A percentile compares a stretch with the other conserved stretches of the same genome.
phyloP scores from a whole-genome alignment of 2,797 vertebrate genomes.

The Rhinichthys osculus region DNA sequence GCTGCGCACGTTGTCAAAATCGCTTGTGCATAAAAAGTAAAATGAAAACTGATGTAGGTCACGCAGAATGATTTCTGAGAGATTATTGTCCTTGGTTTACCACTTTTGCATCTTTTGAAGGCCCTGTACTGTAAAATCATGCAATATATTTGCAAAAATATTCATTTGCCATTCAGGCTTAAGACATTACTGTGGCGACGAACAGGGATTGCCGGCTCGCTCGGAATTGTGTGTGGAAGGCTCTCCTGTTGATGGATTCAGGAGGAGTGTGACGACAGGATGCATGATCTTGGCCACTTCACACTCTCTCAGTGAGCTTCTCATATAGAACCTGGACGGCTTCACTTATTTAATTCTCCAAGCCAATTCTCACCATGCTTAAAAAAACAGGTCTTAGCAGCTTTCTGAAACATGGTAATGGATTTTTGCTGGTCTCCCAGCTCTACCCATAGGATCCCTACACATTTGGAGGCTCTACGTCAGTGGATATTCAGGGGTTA shows the following conservation, averaged over 20 bases:
- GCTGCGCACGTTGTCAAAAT: slow-evolving; percentile 62
- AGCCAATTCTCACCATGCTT: not conserved
- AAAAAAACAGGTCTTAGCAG: not conserved
- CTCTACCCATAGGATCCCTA: not conserved
- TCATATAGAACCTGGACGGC: not conserved
- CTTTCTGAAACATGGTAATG: not conserved
- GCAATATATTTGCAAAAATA: slow-evolving; percentile 81
- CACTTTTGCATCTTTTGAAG: slow-evolving; percentile 65
- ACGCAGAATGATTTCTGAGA: slow-evolving; percentile 60
- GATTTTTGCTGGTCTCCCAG: not conserved
- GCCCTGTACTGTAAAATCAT: slow-evolving; percentile 78
- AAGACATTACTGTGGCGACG: slow-evolving; percentile 73
- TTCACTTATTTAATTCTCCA: slow-evolving; percentile 16
- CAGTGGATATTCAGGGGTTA: not conserved
- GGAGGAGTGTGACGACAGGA: slow-evolving; percentile 57
- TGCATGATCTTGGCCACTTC: slow-evolving; percentile 68
- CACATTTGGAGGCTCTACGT: not conserved
- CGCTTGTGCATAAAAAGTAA: slow-evolving; percentile 67
- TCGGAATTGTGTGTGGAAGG: slow-evolving; percentile 69
- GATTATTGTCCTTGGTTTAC: slow-evolving; percentile 67
- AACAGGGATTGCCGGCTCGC: slow-evolving; percentile 71
- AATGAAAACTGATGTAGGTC: slow-evolving; percentile 69
- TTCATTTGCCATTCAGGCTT: slow-evolving; percentile 74
- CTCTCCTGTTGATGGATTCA: slow-evolving; percentile 64
- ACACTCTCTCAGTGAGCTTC: slow-evolving; percentile 66